phyloP scores from a whole-genome alignment of 2,888 invertebrate genomes.

The Patella depressa region DNA sequence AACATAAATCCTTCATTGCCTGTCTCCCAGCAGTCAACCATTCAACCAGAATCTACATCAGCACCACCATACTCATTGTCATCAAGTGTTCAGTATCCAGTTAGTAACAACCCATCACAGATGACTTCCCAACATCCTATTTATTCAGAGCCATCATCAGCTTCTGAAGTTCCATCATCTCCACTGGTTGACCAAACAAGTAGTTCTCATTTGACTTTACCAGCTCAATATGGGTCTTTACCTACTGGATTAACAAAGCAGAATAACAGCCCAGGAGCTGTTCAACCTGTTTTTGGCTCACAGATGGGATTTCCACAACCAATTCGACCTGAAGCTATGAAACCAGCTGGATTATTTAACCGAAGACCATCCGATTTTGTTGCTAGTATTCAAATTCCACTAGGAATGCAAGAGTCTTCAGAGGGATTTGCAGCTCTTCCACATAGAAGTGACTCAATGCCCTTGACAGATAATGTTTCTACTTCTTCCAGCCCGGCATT shows the following conservation, averaged over 20 bases:
- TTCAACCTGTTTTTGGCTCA: not conserved
- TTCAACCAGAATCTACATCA: not conserved
- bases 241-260: not conserved
- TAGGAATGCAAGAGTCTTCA: not conserved
- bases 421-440: not conserved
- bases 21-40: not conserved
- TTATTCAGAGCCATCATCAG: not conserved
- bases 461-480: constrained; percentile 12
- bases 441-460: constrained; percentile 6
- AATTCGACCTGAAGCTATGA: not conserved
- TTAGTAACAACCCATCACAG: constrained; percentile 10
- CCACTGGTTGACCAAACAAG: constrained; percentile 1
- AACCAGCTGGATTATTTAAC: constrained; percentile 9
- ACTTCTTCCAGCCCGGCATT: constrained; percentile 16
- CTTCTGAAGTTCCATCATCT: constrained; percentile 7
- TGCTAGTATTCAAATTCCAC: not conserved
- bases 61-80: not conserved
- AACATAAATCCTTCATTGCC: no score
- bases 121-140: not conserved
- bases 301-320: constrained; percentile 8
- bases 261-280: not conserved
- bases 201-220: constrained; percentile 4
- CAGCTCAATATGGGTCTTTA: constrained; percentile 9
- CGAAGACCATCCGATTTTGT: not conserved
- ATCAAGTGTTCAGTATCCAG: not conserved